A percentile compares a stretch with the other conserved stretches of the same genome.
phyloP scores from a whole-genome alignment of 64 coral and sea anemone genomes.

The Astreopora myriophthalma region DNA sequence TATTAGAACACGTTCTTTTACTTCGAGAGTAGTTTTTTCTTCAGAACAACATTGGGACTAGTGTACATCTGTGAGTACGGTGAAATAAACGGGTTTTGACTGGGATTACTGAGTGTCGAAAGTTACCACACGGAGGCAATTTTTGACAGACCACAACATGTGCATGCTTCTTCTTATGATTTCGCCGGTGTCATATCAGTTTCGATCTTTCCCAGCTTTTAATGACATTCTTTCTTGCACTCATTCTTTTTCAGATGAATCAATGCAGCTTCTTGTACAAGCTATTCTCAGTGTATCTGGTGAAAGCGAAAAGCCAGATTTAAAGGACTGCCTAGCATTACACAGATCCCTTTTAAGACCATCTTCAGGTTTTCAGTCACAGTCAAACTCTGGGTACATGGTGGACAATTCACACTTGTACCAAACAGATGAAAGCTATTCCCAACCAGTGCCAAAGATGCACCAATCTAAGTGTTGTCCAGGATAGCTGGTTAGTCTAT shows the following conservation, averaged over 20 bases:
- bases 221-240: background rate
- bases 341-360: background rate
- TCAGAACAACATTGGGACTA: no score
- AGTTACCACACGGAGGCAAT: no score
- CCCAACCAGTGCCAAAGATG: background rate
- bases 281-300: constrained; percentile 84
- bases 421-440: constrained; percentile 28
- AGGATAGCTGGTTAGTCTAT: background rate
- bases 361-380: background rate
- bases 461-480: background rate
- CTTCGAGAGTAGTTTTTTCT: no score
- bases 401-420: constrained; percentile 6
- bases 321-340: constrained; percentile 5
- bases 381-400: background rate
- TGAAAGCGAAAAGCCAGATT: constrained; percentile 19
- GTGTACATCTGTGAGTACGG: no score
- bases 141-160: no score
- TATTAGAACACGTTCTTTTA: no score
- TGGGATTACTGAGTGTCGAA: no score
- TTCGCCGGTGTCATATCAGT: background rate
- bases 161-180: no score
- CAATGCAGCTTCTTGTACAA: constrained; percentile 82
- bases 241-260: constrained; percentile 53
- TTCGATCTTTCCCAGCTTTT: background rate
- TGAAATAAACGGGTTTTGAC: no score